These are phyloP conservation scores for Tarsius wallacei DNA, from an alignment of 2,797 vertebrate genomes.

Conservation along the genomic window DNA sequence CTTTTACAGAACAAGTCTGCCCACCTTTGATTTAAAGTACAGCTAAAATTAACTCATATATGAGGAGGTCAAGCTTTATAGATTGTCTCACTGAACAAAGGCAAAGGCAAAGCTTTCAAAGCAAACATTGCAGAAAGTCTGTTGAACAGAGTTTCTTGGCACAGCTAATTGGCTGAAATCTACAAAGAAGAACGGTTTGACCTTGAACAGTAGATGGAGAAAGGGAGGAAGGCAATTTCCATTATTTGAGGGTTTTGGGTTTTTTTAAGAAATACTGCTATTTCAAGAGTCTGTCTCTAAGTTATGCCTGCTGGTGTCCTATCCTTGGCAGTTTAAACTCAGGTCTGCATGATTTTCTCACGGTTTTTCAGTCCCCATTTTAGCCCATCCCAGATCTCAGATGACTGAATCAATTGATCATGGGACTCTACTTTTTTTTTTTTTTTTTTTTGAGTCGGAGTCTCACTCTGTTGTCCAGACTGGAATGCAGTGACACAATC, in stretches of 20 bases:
- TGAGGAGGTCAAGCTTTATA: neutral
- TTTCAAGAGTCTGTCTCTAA: neutral
- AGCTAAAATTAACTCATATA: neutral
- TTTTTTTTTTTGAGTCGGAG: no score
- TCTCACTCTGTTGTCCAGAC: no score
- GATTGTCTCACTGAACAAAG: neutral
- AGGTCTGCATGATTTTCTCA: neutral
- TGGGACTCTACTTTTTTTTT: neutral
- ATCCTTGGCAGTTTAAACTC: neutral
- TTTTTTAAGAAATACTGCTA: slow-evolving; percentile 2
- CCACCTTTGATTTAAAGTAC: neutral
- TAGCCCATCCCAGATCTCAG: neutral
- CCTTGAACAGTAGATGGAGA: neutral
- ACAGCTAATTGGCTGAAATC: neutral
- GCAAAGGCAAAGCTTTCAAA: slow-evolving; percentile 14
- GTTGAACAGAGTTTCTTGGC: neutral
- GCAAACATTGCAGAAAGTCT: neutral
- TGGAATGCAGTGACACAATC: no score
- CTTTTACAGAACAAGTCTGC: slow-evolving; percentile 2
- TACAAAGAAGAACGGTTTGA: neutral
- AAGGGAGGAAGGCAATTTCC: neutral
- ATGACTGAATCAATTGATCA: neutral
- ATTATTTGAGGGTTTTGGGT: neutral
- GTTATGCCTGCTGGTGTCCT: neutral
- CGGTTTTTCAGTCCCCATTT: neutral